Evolutionary conservation across 2,797 vertebrate genomes (phyloP).

Genomic region (Masticophis lateralis): DNA sequence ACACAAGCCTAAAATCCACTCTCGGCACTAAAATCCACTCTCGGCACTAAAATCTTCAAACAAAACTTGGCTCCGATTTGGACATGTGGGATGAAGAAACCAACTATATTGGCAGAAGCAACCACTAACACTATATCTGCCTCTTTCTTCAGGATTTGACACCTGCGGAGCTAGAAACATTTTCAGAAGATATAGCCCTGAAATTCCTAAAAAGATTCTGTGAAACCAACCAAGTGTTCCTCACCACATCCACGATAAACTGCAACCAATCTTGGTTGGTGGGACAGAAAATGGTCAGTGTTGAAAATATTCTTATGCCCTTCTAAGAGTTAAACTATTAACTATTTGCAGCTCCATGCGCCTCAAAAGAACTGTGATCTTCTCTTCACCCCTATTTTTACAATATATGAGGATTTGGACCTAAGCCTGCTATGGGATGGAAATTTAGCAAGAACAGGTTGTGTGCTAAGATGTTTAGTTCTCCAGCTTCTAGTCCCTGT

Average conservation of each 20-base stretch:
- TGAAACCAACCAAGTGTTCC: neutral
- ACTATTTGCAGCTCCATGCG: slow-evolving; percentile 18
- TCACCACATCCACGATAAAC: neutral
- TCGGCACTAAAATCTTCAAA: neutral
- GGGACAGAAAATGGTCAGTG: neutral
- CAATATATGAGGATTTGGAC: slow-evolving; percentile 28
- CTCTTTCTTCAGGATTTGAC: neutral
- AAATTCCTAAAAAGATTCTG: neutral
- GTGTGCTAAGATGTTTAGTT: neutral
- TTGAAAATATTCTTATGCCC: neutral
- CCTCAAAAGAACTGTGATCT: slow-evolving; percentile 23
- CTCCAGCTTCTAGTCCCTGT: slow-evolving; percentile 18
- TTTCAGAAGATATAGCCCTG: neutral
- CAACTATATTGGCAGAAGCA: neutral
- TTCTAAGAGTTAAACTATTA: neutral
- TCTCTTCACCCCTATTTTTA: slow-evolving; percentile 6
- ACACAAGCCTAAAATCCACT: too few relatives aligned
- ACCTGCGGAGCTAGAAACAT: neutral
- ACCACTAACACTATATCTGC: neutral
- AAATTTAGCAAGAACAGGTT: slow-evolving; percentile 44
- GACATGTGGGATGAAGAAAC: neutral
- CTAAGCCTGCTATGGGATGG: slow-evolving; percentile 13
- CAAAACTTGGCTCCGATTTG: neutral
- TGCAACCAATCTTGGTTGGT: neutral
- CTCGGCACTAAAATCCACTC: neutral